Evolutionary conservation across 2,113 vertebrate genomes (phyloP), one percentile per base, ranked within the genome.

Genomic region (Lophochroa leadbeateri): DNA sequence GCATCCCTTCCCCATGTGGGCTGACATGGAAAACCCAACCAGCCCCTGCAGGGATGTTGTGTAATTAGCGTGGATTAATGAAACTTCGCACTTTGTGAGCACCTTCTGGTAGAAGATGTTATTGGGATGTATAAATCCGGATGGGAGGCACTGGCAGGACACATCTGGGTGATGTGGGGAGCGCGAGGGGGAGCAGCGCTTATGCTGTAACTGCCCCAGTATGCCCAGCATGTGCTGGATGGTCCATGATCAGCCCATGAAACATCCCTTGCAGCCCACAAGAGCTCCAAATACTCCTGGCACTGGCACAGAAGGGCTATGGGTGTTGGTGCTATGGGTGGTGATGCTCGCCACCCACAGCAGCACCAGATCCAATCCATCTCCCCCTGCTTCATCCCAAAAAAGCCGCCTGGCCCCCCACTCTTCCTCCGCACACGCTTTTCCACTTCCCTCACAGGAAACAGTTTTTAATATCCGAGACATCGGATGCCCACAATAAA

Each of bases 291-390:
- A 74, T 1, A 55, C 9, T 23, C 39, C 69, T 53, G 60, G 13
- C 17, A 74, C 10, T 2, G 1, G 13, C 0, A 0, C 7, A 1
- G 58, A 16, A 69, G 13, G 46, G 29, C 64, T 43, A 3, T 9
- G 35, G 64, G 31, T 69, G 37, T 31, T 63, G 0, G 0, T 33
- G 57, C 63, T 39, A 21, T 1, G 0, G 6, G 57, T 35, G 39
- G 21, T 28, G 60, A 82, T 35, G 52, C 52, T 63, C 28, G 74
- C 52, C 46, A 63, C 33, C 52, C 1, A 2, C 44, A 69, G 64
- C 58, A 64, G 33, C 3, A 2, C 68, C 0, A 8, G 27, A 81
- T 65, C 24, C 23, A 37, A 37, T 28, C 37, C 61, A 5, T 29
- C 37, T 76, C 10, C 50, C 37, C 15, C 13, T 47, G 35, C n/a